Evolutionary conservation across 1,140 invertebrate species (phyloP), one percentile per base, ranked within the genome.

Genomic region (Ctenoplectra terminalis): DNA sequence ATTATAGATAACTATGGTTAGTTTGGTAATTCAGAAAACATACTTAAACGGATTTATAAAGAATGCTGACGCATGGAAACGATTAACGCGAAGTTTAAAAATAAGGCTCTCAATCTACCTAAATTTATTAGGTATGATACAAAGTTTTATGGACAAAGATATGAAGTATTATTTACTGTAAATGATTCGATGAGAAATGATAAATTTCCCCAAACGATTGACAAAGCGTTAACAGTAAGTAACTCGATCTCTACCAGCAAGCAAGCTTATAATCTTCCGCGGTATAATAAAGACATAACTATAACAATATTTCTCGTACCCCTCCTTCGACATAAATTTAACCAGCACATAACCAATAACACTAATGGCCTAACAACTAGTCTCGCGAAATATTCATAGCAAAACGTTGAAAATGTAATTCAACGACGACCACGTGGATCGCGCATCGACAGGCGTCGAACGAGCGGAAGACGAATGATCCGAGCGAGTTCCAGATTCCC

Each of bases 401-500:
- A 7, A 34, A 67, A 23, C 40, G 48, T 54, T n/a, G 17, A 11
- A 58, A 56, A 34, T 11, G 52, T 31, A 60, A 73, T 60, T 31
- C 5, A 64, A 50, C 58, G 52, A 64, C 13, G 20, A 29, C 0
- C 46, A 15, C 29, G 71, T 29, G 37, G n/a, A 54, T 29, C 2
- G 6, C 2, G 31, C 9, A 70, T 80, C 69, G 70, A 73, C 58
- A 63, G 69, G 13, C 46, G 17, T 1, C 9, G 56, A 63, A 79
- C 34, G 23, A 73, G 43, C 23, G 48, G 58, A 80, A 80, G 77
- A 80, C 77, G 70, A 61, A 80, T 80, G 69, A 73, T 20, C 52
- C 23, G 23, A 15, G 40, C 60, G 40, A 48, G 79, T 67, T 67
- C 60, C 79, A 64, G 72, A 67, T 81, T 87, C 84, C 50, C 81